Base-by-base conservation (phyloP, 1,140 invertebrate genomes). In the Procambarus virginalis region DNA sequence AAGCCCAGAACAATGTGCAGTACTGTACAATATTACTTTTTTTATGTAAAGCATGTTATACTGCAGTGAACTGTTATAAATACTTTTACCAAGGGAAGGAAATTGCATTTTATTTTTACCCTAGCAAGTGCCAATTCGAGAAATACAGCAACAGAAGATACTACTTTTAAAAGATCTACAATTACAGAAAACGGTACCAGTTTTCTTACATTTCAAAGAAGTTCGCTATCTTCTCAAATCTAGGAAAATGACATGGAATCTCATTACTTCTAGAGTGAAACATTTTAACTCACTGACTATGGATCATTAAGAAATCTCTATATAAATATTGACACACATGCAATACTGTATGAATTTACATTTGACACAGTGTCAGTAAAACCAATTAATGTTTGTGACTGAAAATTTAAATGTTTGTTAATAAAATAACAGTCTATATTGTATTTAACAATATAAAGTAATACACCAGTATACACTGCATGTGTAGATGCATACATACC, bases 181-280 rank as follows among this genome's bases (percentile, higher is more conserved):
- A 75, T 75, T 79, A 49, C 49, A 22, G 20, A 80, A 86, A 83
- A 83, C 68, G 22, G 68, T 70, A 80, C 46, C 34, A 64, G 48
- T 78, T 86, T 14, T 84, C 87, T 89, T 89, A 89, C 87, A 60
- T 84, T 84, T 89, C 87, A 89, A 89, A 89, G 87, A 76, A 89
- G 87, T 89, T 89, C 64, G 87, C 87, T 83, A 89, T 89, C 87
- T 89, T 55, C 68, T 89, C 87, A 89, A 83, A 89, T 89, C 87
- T 89, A 89, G 70, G 87, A 84, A 84, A 77, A 89, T 83, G 64
- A 84, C 70, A 83, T 64, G 49, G 73, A 83, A 84, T 84, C 55
- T 64, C 84, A 60, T 83, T 83, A 84, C 48, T 89, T 80, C 60
- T 3, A 12, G 46, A 55, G 46, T 6, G 22, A 84, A 82, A 82